phyloP scores from a whole-genome alignment of 2,113 vertebrate species.

The Pseudonaja textilis region DNA sequence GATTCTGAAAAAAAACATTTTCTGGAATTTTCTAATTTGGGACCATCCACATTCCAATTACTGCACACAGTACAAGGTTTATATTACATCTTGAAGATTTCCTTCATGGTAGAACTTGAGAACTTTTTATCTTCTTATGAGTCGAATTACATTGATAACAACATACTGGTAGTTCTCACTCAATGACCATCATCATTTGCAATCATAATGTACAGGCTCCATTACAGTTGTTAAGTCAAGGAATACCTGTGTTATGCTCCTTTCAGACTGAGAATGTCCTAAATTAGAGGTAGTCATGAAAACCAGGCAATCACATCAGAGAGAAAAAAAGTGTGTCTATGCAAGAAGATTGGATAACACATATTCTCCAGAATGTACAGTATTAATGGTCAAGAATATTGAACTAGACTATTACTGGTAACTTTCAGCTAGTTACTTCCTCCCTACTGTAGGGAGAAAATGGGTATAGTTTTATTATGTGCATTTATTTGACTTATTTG shows the following conservation, averaged over 20 bases:
- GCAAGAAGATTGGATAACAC: neutral
- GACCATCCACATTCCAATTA: too few species aligned
- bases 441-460: neutral
- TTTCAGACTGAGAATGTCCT: neutral
- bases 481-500: neutral
- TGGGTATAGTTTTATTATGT: neutral
- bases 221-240: neutral
- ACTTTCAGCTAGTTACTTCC: neutral
- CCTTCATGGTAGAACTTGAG: neutral
- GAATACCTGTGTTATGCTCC: neutral
- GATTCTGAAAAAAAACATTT: neutral
- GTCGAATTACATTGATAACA: neutral
- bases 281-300: neutral
- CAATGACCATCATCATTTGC: neutral
- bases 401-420: neutral
- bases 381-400: neutral
- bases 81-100: neutral
- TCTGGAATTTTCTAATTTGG: neutral
- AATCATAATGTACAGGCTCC: neutral
- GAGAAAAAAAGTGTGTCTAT: neutral
- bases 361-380: neutral
- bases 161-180: neutral
- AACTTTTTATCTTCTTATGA: neutral
- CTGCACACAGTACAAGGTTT: neutral
- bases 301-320: neutral